A percentile compares a stretch with the other conserved stretches of the same genome.
phyloP scores from a whole-genome alignment of 1,140 invertebrate species.

The Eciton burchellii region DNA sequence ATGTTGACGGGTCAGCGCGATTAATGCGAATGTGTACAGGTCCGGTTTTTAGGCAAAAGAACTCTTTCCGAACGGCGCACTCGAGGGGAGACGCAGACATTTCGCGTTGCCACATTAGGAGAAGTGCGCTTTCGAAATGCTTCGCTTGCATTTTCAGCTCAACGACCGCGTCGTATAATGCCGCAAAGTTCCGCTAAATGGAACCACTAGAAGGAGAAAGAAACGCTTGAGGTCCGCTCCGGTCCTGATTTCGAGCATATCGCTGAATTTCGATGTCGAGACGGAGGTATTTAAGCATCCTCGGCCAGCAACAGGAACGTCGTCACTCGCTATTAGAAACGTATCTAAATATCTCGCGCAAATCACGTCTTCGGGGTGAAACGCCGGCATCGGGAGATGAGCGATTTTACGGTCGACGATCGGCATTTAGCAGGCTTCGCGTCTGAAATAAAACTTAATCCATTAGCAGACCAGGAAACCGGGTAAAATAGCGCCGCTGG shows the following conservation, averaged over 20 bases:
- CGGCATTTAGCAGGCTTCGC: too few relatives aligned
- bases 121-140: slow-evolving; percentile 63
- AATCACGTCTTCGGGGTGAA: too few relatives aligned
- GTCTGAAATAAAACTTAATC: too few relatives aligned
- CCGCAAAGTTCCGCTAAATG: slow-evolving; percentile 74
- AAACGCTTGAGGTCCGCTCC: slow-evolving; percentile 70
- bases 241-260: slow-evolving; percentile 58
- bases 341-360: too few relatives aligned
- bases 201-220: slow-evolving; percentile 74
- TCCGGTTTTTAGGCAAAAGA: slow-evolving; percentile 38
- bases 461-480: too few relatives aligned
- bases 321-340: too few relatives aligned
- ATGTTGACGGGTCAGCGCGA: background rate
- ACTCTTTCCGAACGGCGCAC: background rate
- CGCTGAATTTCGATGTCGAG: slow-evolving; percentile 42
- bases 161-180: slow-evolving; percentile 71
- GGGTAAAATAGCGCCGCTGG: too few relatives aligned
- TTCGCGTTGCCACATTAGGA: slow-evolving; percentile 68
- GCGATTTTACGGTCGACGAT: too few relatives aligned
- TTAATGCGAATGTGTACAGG: background rate
- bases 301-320: background rate
- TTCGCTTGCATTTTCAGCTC: slow-evolving; percentile 69
- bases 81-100: slow-evolving; percentile 64
- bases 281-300: background rate
- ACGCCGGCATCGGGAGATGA: too few relatives aligned